Percentiles rank a stretch among this genome's conserved stretches.
Conservation (phyloP, 92 coral and sea anemone genomes). For the Meandrina meandrites region DNA sequence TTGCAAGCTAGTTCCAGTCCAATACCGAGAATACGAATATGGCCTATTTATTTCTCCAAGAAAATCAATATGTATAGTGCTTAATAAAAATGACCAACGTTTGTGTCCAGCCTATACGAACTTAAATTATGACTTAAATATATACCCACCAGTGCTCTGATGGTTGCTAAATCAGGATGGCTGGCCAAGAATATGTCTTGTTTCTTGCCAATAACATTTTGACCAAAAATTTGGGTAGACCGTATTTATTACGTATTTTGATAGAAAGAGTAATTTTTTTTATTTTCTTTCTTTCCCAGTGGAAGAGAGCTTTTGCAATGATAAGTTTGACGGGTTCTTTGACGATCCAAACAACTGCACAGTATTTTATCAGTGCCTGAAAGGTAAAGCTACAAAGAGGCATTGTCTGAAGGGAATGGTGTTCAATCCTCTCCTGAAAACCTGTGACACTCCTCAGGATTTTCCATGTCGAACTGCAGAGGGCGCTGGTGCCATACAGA, state of each 20-base stretch:
- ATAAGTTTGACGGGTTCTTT: conserved; percentile 65
- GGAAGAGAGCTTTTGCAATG: conserved; percentile 39
- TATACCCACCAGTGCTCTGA: too few species aligned
- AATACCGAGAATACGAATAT: too few species aligned
- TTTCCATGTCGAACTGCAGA: conserved; percentile 40
- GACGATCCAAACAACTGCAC: conserved; percentile 71
- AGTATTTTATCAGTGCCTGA: conserved; percentile 64
- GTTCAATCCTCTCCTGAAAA: conserved; percentile 55
- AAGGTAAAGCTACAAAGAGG: conserved; percentile 50
- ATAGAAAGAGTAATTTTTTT: not conserved
- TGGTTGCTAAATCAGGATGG: not conserved
- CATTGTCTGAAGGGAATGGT: conserved; percentile 55
- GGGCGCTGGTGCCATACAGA: not conserved
- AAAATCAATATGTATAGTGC: too few species aligned
- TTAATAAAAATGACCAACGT: too few species aligned
- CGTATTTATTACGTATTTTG: not conserved
- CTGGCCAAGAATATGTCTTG: too few species aligned
- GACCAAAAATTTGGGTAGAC: too few species aligned
- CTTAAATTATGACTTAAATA: too few species aligned
- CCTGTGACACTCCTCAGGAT: conserved; percentile 59
- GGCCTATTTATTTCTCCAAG: too few species aligned
- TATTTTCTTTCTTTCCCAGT: not conserved
- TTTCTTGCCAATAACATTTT: too few species aligned
- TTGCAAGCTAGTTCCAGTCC: too few species aligned
- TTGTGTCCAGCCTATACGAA: too few species aligned